A percentile compares a stretch with the other conserved stretches of the same genome.
phyloP scores from a whole-genome alignment of 2,113 vertebrate genomes.

The Guaruba guarouba region DNA sequence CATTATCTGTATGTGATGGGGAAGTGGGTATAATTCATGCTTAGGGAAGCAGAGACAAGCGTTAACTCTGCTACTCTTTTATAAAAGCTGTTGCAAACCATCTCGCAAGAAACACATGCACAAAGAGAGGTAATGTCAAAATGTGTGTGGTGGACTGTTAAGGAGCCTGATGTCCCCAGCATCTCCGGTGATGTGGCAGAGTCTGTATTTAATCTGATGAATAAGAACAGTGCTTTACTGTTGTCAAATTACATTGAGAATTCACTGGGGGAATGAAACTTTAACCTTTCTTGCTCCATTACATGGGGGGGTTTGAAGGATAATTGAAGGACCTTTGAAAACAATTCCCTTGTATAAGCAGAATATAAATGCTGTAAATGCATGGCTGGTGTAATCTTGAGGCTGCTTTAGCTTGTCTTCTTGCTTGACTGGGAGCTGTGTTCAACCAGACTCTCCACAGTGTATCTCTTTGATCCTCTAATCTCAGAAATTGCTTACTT shows the following conservation, averaged over 20 bases:
- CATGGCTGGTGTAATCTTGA: neutral
- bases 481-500: neutral
- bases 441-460: neutral
- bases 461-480: neutral
- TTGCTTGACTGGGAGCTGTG: neutral
- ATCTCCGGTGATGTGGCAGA: neutral
- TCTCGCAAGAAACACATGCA: neutral
- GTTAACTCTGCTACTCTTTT: neutral
- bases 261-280: neutral
- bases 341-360: neutral
- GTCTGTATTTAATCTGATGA: neutral
- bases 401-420: neutral
- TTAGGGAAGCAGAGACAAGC: neutral
- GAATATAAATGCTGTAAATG: neutral
- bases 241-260: neutral
- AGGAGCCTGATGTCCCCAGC: neutral
- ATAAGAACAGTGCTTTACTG: neutral
- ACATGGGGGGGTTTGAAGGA: neutral
- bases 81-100: neutral
- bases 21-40: neutral
- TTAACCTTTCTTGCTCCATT: neutral
- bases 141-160: neutral
- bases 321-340: neutral
- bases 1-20: neutral
- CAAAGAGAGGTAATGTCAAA: neutral